Percentiles rank a stretch among this genome's conserved stretches.
Evolutionary conservation across 53 echinoderm and acorn worm species (phyloP).

Genomic region (Zoroaster sp.): DNA sequence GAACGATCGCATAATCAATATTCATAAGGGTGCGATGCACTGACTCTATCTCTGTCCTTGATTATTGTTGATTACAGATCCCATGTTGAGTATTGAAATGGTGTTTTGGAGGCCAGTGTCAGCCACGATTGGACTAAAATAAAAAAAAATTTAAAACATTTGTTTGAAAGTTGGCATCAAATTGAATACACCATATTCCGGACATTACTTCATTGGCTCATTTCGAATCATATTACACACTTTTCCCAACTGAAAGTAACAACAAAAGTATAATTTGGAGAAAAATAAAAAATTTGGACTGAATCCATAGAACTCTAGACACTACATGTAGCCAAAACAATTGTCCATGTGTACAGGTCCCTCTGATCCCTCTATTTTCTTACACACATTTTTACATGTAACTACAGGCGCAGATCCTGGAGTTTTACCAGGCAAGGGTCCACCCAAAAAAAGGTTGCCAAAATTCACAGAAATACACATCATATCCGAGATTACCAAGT

Average conservation of each 20-base stretch:
- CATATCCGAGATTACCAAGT: no score
- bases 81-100: neutral
- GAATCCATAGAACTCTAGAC: neutral
- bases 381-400: neutral
- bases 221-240: neutral
- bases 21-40: neutral
- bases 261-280: neutral
- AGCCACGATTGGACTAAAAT: neutral
- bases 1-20: neutral
- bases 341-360: neutral
- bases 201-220: neutral
- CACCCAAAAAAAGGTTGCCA: neutral
- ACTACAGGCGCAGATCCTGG: neutral
- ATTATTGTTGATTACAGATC: neutral
- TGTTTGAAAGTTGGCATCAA: neutral
- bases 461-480: neutral
- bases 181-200: neutral
- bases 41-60: neutral
- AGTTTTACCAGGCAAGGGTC: neutral
- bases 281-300: neutral
- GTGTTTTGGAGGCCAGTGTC: neutral
- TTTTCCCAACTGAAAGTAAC: neutral
- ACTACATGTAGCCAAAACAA: neutral
- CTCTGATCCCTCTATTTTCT: neutral
- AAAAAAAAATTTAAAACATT: neutral